These are phyloP conservation scores for Microcebus ravelobensis DNA, from an alignment of 2,113 vertebrate species.

Conservation along the genomic window DNA sequence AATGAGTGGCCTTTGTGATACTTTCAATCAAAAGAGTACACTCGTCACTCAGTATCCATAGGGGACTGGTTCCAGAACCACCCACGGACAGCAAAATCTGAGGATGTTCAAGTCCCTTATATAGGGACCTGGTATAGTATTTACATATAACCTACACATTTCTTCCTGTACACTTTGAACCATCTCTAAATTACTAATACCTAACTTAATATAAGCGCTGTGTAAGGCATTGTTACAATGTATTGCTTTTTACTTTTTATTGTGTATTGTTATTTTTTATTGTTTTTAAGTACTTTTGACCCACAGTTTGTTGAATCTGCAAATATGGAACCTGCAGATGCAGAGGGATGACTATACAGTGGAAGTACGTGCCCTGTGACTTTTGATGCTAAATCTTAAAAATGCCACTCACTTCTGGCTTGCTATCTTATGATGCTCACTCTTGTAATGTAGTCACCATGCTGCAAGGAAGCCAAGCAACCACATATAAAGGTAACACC, in stretches of 20 bases:
- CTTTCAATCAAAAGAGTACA: not conserved
- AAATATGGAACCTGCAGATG: not conserved
- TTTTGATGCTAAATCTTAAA: not conserved
- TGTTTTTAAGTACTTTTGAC: too few species aligned
- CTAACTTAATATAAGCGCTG: not conserved
- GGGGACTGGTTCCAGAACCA: not conserved
- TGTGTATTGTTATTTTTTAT: too few species aligned
- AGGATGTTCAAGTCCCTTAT: not conserved
- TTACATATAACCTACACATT: not conserved
- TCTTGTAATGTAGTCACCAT: not conserved
- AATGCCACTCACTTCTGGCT: not conserved
- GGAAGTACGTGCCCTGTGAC: not conserved
- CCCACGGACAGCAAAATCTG: not conserved
- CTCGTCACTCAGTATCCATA: not conserved
- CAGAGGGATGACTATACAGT: not conserved
- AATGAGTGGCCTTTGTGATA: not conserved
- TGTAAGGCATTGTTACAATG: not conserved
- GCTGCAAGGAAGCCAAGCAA: not conserved
- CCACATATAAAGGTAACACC: not conserved
- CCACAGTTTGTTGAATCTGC: not conserved
- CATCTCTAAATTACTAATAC: not conserved
- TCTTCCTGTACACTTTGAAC: not conserved
- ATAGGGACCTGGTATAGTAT: not conserved
- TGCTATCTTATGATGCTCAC: not conserved
- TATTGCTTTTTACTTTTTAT: not conserved